Percentiles rank a stretch among this genome's conserved stretches.
Evolutionary conservation across 2,797 vertebrate species (phyloP).

Genomic region (Leptodactylus fallax): DNA sequence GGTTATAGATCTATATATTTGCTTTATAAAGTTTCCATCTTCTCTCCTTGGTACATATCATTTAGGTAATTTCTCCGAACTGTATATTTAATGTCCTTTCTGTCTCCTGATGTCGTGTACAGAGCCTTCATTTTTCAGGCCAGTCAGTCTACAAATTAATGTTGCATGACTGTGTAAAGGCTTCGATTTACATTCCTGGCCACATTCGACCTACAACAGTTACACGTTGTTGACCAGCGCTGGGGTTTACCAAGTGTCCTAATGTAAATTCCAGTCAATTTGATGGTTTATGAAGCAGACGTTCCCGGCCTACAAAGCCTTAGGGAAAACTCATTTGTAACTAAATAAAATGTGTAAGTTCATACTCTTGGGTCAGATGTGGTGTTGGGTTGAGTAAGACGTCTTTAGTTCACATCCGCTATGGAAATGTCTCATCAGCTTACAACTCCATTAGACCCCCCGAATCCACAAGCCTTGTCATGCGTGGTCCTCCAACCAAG

Average conservation of each 20-base stretch:
- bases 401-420: neutral
- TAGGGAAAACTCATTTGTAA: slow-evolving; percentile 65
- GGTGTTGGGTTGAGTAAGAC: neutral
- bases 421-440: neutral
- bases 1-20: neutral
- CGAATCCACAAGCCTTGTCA: neutral
- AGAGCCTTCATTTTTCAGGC: slow-evolving; percentile 40
- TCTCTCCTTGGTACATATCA: slow-evolving; percentile 15
- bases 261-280: slow-evolving; percentile 67
- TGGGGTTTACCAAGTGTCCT: slow-evolving; percentile 59
- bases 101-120: neutral
- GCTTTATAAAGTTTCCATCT: slow-evolving; percentile 10
- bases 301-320: slow-evolving; percentile 61
- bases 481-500: neutral
- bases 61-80: slow-evolving; percentile 32
- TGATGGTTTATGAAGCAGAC: slow-evolving; percentile 64
- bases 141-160: slow-evolving; percentile 22
- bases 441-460: neutral
- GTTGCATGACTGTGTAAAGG: slow-evolving; percentile 53
- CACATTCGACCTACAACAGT: slow-evolving; percentile 56
- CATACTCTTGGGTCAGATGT: neutral
- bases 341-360: neutral
- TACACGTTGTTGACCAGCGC: slow-evolving; percentile 61
- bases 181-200: slow-evolving; percentile 37
- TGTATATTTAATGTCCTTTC: slow-evolving; percentile 20